Percentiles rank a stretch among this genome's conserved stretches.
phyloP scores from a whole-genome alignment of 2,113 vertebrate genomes.

The Mellivora capensis region DNA sequence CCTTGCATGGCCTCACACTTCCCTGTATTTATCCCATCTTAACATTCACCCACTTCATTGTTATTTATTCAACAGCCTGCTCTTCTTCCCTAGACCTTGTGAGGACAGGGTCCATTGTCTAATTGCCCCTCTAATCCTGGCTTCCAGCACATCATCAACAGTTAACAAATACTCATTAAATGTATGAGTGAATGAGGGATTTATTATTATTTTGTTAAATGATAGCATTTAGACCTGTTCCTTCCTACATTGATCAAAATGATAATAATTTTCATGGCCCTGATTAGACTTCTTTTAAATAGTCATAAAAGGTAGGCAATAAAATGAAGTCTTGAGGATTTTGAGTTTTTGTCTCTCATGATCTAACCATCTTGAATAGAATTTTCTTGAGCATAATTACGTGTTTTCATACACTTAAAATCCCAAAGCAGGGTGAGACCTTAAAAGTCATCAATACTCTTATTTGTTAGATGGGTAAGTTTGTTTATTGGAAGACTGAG shows the following conservation, averaged over 20 bases:
- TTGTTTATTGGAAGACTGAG: neutral
- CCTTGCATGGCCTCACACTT: neutral
- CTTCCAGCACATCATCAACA: neutral
- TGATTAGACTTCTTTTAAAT: neutral
- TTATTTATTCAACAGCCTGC: neutral
- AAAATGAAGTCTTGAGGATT: neutral
- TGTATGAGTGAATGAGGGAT: neutral
- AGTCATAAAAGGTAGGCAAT: neutral
- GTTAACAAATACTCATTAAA: neutral
- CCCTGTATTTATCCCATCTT: neutral
- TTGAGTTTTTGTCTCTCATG: neutral
- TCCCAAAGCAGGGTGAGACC: neutral
- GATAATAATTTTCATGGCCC: neutral
- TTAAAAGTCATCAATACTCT: neutral
- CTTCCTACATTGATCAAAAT: neutral
- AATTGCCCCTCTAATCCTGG: neutral
- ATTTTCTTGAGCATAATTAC: neutral
- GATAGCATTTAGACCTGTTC: neutral
- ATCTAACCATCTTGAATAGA: neutral
- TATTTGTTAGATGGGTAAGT: neutral
- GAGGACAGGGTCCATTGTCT: neutral
- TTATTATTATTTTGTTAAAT: slow-evolving; percentile 31
- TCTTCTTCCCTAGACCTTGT: neutral
- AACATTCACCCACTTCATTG: neutral
- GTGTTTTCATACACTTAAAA: neutral